phyloP scores from a whole-genome alignment of 1,140 invertebrate species.

The Diachasma alloeum region DNA sequence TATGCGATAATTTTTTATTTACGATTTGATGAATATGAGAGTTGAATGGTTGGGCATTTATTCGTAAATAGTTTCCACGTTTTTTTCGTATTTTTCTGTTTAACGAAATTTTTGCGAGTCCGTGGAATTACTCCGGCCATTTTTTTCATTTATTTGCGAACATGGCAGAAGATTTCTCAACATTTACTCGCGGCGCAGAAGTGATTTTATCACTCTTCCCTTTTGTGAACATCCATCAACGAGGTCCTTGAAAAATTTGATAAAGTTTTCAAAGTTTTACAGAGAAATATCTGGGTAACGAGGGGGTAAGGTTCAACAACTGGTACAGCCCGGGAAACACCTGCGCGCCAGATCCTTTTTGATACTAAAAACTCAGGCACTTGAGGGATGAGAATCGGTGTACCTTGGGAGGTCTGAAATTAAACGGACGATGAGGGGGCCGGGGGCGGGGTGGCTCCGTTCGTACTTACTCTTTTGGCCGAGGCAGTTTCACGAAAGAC shows the following conservation, averaged over 20 bases:
- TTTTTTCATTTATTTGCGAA: too few relatives aligned
- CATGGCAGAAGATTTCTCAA: too few relatives aligned
- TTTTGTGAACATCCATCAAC: too few relatives aligned
- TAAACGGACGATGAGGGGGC: neutral
- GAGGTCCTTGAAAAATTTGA: neutral
- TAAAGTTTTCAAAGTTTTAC: neutral
- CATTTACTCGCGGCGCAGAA: too few relatives aligned
- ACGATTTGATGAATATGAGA: neutral
- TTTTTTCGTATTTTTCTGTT: neutral
- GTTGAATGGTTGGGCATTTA: neutral
- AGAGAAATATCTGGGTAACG: neutral
- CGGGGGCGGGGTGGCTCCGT: neutral
- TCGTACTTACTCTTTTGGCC: neutral
- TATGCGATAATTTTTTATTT: neutral
- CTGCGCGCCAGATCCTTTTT: neutral
- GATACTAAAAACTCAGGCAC: neutral
- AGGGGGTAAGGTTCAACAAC: neutral
- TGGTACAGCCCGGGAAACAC: neutral
- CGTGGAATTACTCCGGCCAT: too few relatives aligned
- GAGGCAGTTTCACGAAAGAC: conserved; percentile 8
- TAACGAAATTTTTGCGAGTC: too few relatives aligned
- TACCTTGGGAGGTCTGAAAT: neutral
- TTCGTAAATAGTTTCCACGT: neutral
- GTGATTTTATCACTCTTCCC: too few relatives aligned
- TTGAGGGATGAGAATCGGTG: neutral